Evolutionary conservation across 2,113 vertebrate species (phyloP).

Genomic region (Colistium nudipinnis): DNA sequence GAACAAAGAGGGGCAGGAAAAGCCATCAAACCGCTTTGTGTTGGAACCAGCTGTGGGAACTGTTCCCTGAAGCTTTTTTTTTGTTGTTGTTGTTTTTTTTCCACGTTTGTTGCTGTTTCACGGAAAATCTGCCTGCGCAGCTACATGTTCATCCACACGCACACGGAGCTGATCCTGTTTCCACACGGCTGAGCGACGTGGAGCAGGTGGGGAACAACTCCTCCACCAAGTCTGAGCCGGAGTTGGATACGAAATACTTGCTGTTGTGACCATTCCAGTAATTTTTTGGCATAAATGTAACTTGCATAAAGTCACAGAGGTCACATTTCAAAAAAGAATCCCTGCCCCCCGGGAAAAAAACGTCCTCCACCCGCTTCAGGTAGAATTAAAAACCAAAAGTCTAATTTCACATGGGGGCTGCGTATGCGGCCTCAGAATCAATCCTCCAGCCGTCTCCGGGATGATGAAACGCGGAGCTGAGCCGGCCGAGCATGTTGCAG

Average conservation of each 20-base stretch:
- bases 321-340: not conserved
- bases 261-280: too few species aligned
- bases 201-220: slow-evolving; percentile 24
- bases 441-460: not conserved
- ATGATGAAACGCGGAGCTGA: not conserved
- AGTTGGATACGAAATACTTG: too few species aligned
- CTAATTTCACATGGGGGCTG: not conserved
- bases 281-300: too few species aligned
- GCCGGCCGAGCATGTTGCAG: not conserved
- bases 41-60: not conserved
- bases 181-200: slow-evolving; percentile 2
- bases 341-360: not conserved
- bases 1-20: not conserved
- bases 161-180: slow-evolving; percentile 4
- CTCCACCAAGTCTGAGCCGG: not conserved
- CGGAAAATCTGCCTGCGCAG: not conserved
- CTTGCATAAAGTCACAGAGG: not conserved
- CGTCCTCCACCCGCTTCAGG: not conserved
- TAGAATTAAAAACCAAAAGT: not conserved
- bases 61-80: not conserved
- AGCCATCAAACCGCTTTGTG: not conserved
- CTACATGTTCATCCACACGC: not conserved
- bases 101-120: not conserved
- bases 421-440: not conserved
- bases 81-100: too few species aligned